Percentiles rank a stretch among this genome's conserved stretches.
phyloP scores from a whole-genome alignment of 2,888 invertebrate species.

The Eristalis arbustorum region DNA sequence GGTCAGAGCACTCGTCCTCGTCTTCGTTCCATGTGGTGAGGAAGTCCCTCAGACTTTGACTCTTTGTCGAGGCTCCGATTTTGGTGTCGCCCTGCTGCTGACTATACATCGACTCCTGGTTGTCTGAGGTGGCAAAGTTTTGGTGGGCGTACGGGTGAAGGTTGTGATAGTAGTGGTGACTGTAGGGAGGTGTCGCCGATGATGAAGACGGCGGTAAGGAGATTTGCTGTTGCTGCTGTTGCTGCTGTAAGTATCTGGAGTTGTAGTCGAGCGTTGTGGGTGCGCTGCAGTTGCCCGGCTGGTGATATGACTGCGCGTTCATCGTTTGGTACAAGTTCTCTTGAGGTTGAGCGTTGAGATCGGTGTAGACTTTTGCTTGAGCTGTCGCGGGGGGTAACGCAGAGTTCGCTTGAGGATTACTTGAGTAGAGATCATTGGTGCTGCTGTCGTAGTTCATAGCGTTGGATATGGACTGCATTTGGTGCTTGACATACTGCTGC shows the following conservation, averaged over 20 bases:
- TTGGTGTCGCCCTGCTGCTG: conserved; percentile 59
- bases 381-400: conserved; percentile 4
- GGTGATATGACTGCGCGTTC: conserved; percentile 39
- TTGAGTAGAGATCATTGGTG: conserved; percentile 55
- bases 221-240: conserved; percentile 30
- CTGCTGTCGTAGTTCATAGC: conserved; percentile 36
- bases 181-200: conserved; percentile 44
- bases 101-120: conserved; percentile 15
- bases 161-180: conserved; percentile 49
- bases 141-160: conserved; percentile 59
- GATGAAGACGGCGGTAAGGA: conserved; percentile 38
- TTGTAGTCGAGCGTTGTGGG: conserved; percentile 42
- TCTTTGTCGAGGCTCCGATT: conserved; percentile 71
- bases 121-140: conserved; percentile 13
- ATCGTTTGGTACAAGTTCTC: conserved; percentile 36
- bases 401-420: conserved; percentile 41
- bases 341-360: conserved; percentile 62
- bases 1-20: conserved; percentile 76
- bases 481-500: conserved; percentile 64
- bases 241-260: conserved; percentile 61
- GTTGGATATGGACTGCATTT: conserved; percentile 21
- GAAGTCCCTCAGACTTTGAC: conserved; percentile 78
- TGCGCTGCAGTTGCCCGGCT: conserved; percentile 30
- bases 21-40: conserved; percentile 80
- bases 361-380: conserved; percentile 60